Conservation (phyloP, 1,140 invertebrate genomes). For the Drosophila kohkoa region DNA sequence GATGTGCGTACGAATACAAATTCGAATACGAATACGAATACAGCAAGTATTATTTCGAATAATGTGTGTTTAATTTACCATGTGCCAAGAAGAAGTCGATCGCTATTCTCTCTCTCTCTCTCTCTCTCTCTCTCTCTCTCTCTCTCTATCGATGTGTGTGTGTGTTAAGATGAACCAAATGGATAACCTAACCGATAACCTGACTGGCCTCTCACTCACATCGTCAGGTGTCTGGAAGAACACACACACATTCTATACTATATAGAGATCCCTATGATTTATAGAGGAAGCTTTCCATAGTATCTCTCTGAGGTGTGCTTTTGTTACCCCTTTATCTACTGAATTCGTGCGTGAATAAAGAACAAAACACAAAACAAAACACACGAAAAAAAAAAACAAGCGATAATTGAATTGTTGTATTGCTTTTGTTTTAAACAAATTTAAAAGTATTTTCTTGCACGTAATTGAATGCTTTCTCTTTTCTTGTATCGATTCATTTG, state of each 20-base stretch:
- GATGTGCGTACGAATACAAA: slow-evolving; percentile 33
- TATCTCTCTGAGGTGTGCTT: slow-evolving; percentile 2
- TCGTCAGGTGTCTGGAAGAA: no score
- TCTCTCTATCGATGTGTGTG: background rate
- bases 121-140: background rate
- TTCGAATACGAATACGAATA: slow-evolving; percentile 1
- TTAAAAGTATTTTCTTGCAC: slow-evolving; percentile 11
- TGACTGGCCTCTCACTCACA: background rate
- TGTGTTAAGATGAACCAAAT: slow-evolving; percentile 11
- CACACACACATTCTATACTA: no score
- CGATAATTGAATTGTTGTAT: slow-evolving; percentile 23
- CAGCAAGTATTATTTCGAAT: slow-evolving; percentile 19
- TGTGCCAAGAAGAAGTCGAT: slow-evolving; percentile 20
- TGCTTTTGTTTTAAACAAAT: slow-evolving; percentile 31
- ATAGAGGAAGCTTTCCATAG: slow-evolving; percentile 13
- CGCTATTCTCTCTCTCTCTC: background rate
- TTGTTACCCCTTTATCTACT: slow-evolving; percentile 44
- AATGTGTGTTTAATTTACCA: slow-evolving; percentile 41
- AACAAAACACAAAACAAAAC: background rate
- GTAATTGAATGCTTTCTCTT: slow-evolving; percentile 18
- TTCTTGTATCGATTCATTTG: background rate
- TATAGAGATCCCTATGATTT: slow-evolving; percentile 9
- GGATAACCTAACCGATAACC: slow-evolving; percentile 8
- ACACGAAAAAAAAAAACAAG: background rate
- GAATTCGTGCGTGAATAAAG: slow-evolving; percentile 34